Evolutionary conservation across 2,797 vertebrate species (phyloP).

Genomic region (Danio jaintianensis): DNA sequence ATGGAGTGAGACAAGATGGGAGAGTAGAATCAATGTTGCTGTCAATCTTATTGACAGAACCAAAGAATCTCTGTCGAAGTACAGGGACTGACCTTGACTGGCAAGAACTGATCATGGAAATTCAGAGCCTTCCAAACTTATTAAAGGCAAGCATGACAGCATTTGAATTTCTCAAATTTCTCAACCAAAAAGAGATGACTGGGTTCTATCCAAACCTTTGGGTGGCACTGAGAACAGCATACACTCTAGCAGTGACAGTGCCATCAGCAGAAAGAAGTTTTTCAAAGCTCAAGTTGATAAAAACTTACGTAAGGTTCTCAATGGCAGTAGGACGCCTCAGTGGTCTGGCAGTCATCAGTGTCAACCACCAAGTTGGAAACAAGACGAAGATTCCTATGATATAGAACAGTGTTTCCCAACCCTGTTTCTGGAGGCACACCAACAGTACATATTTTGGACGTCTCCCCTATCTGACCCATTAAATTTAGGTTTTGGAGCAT

Average conservation of each 20-base stretch:
- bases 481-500: too few species aligned
- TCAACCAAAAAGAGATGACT: slow-evolving; percentile 43
- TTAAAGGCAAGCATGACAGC: slow-evolving; percentile 28
- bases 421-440: too few species aligned
- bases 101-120: slow-evolving; percentile 27
- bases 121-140: slow-evolving; percentile 41
- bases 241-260: slow-evolving; percentile 47
- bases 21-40: too few species aligned
- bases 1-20: too few species aligned
- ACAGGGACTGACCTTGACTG: slow-evolving; percentile 28
- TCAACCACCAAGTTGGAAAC: slow-evolving; percentile 3
- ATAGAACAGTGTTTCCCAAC: too few species aligned
- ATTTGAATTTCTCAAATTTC: slow-evolving; percentile 33
- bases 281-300: slow-evolving; percentile 50
- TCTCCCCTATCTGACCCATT: too few species aligned
- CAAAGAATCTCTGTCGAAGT: slow-evolving; percentile 9
- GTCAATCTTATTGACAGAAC: slow-evolving; percentile 18
- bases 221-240: slow-evolving; percentile 43
- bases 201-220: slow-evolving; percentile 50
- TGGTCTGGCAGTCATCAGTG: slow-evolving; percentile 10
- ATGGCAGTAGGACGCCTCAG: slow-evolving; percentile 27
- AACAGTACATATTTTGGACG: too few species aligned
- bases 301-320: slow-evolving; percentile 34
- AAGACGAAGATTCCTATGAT: not conserved
- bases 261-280: slow-evolving; percentile 49